phyloP scores from a whole-genome alignment of 2,797 vertebrate species.

The Chelon auratus region DNA sequence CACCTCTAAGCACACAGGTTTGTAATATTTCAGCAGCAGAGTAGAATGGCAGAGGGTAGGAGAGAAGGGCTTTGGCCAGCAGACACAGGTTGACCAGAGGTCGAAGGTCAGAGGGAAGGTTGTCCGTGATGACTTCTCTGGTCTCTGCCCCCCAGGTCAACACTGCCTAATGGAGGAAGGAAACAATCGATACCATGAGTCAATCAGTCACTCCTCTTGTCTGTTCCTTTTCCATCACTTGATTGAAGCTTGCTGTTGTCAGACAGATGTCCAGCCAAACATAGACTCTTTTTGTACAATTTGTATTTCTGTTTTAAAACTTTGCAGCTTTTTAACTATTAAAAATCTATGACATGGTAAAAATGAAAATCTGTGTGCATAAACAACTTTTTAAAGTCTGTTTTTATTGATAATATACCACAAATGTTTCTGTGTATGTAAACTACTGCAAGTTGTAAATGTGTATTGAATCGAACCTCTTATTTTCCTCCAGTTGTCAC shows the following conservation, averaged over 20 bases:
- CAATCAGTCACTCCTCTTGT: constrained; percentile 27
- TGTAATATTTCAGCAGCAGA: constrained; percentile 84
- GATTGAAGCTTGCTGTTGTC: background rate
- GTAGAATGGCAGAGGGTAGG: constrained; percentile 88
- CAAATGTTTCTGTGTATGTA: no score
- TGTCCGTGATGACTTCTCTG: constrained; percentile 88
- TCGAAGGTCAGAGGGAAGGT: constrained; percentile 83
- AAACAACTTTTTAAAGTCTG: no score
- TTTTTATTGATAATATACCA: no score
- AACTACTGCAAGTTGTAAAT: no score
- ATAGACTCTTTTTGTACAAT: background rate
- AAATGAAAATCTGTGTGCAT: background rate
- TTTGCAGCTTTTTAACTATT: background rate
- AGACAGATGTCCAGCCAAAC: background rate
- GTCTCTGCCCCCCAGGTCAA: constrained; percentile 86
- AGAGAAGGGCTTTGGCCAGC: constrained; percentile 85
- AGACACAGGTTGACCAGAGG: constrained; percentile 86
- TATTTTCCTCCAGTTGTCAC: constrained; percentile 10
- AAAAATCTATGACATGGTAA: background rate
- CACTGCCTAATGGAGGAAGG: constrained; percentile 73
- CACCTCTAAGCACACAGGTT: constrained; percentile 69
- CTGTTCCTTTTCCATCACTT: background rate
- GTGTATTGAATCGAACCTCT: no score
- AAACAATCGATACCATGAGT: constrained; percentile 43
- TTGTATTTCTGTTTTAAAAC: background rate